Base-by-base conservation (phyloP, 2,113 vertebrate species). In the Promerops cafer region DNA sequence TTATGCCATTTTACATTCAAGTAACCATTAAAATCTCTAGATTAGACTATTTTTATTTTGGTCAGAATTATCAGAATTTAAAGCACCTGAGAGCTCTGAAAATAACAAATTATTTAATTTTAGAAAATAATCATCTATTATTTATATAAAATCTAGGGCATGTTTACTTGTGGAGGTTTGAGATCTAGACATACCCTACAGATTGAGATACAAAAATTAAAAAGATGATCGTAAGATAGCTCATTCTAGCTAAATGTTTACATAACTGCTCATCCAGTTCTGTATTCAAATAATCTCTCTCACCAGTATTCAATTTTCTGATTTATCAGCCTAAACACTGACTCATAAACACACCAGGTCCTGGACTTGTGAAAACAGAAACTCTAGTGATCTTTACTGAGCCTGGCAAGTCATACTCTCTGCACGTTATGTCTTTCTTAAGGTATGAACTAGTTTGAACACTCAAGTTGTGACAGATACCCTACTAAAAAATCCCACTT, bases 101-200 rank as follows among this genome's bases (percentile, higher is more conserved):
- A 70, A 91, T 13, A 81, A 40, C 10, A 28, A 5, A 42, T 2
- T 14, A 71, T 63, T 90, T 94, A 77, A 90, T 91, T 95, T 97
- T 97, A 87, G 92, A 88, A 96, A 92, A 70, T 4, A 14, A 12
- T 56, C 2, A 92, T 96, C 35, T 75, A 95, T 94, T 93, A 95
- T 96, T 97, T 81, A 95, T 70, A 80, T 11, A 77, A 93, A 88
- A 93, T 81, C 78, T 91, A 83, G 90, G 87, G n/a, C 71, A 86
- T 44, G 49, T 60, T 94, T 87, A 40, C 66, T 74, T 86, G 33
- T 11, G 50, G 20, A 91, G 33, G 35, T 72, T 83, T 63, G 63
- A 66, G 31, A 88, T 52, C 50, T 31, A 72, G 75, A 88, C 7
- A 16, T 24, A 70, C 11, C n/a, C 33, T 50, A 23, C 45, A 74